A percentile compares a stretch with the other conserved stretches of the same genome.
phyloP scores from a whole-genome alignment of 2,888 invertebrate species.

The Mactromeris polynyma region DNA sequence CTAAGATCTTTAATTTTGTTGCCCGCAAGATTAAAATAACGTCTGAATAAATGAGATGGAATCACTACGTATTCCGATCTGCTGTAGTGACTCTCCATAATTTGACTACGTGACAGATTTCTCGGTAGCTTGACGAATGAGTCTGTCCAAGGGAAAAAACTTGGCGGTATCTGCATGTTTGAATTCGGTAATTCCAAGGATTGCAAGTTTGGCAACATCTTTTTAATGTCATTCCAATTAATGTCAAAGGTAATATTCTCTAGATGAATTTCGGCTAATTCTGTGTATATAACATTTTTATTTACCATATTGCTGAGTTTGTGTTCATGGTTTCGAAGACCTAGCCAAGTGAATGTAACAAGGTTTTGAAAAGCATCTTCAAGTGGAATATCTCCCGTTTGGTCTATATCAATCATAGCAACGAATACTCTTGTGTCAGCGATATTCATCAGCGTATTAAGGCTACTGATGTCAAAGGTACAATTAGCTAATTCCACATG shows the following conservation, averaged over 20 bases:
- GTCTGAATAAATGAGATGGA: conserved; percentile 30
- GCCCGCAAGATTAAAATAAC: conserved; percentile 21
- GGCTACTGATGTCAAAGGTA: background rate
- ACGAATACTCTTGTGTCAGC: conserved; percentile 18
- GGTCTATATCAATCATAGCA: background rate
- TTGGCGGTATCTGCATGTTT: conserved; percentile 38
- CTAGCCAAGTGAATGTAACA: background rate
- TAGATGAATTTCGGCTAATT: conserved; percentile 44
- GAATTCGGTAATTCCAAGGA: conserved; percentile 34
- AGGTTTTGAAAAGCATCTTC: background rate
- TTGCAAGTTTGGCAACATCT: conserved; percentile 47
- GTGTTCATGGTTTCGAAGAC: background rate
- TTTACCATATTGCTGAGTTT: background rate
- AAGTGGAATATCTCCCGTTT: background rate
- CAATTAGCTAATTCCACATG: conserved; percentile 6
- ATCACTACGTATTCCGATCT: conserved; percentile 15
- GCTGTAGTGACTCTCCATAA: conserved; percentile 38
- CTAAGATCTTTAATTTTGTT: conserved; percentile 39
- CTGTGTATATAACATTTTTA: background rate
- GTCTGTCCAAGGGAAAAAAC: conserved; percentile 46
- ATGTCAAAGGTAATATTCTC: conserved; percentile 30
- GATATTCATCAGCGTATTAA: conserved; percentile 8
- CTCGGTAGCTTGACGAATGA: conserved; percentile 12
- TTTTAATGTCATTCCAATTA: background rate
- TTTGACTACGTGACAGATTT: conserved; percentile 39